Base-by-base conservation (phyloP, 1,140 invertebrate species). In the Bombus turneri region DNA sequence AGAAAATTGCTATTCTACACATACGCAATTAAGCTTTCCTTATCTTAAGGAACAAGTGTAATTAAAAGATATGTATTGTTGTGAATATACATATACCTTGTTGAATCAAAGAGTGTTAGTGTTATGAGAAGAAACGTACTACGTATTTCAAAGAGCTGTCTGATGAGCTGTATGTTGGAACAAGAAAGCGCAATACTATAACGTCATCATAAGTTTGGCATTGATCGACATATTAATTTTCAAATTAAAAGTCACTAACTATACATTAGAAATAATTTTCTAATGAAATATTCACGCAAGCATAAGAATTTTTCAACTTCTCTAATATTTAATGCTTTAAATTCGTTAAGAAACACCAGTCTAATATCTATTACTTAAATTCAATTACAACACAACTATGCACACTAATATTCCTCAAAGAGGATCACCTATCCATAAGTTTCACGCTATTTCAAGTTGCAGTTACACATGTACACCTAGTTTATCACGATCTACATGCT, bases 401-500 rank as follows among this genome's bases (percentile, higher is more conserved):
- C 39, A 57, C 34, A 34, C 22, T 10, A 53, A 57, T 34, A 37
- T 76, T 76, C 53, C 8, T 28, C 2, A 66, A 34, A 78, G 15
- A 12, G 10, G 10, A 66, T 66, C 13, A 62, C 31, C 28, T 59
- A 18, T 22, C 3, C 3, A 25, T 75, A 34, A 25, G 28, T 41
- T n/a, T 72, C 1, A 41, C 12, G 5, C 25, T 39, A 41, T 15
- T 41, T n/a, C 41, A 8, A 72, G 4, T 72, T n/a, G 6, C 39
- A 71, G 28, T n/a, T 18, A 18, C 2, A 47, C 25, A 37, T 6
- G 3, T 77, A 62, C 37, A 31, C 31, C 57, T 59, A 62, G 8
- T 13, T 66, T 5, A 34, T 68, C 9, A 41, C 41, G 13, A 37
- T 47, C n/a, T 59, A 72, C 80, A 73, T 74, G 80, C 80, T 43